Conservation (phyloP, 2,888 invertebrate genomes). For the Yponomeuta plumbellus region DNA sequence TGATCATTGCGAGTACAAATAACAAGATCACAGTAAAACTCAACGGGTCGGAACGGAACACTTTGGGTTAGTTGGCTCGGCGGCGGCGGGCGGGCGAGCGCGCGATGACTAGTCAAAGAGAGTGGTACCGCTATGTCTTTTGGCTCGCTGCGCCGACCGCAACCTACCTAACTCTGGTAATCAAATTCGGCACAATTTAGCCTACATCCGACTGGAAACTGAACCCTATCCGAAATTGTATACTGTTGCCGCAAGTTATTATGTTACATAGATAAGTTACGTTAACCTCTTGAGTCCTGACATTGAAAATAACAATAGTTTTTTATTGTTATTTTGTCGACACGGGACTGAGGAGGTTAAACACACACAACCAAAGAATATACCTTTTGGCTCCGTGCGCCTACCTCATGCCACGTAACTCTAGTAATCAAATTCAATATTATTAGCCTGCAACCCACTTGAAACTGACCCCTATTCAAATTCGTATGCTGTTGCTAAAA, state of each 20-base stretch:
- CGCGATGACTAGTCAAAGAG: slow-evolving; percentile 39
- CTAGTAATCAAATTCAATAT: slow-evolving; percentile 13
- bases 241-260: neutral
- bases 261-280: neutral
- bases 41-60: slow-evolving; percentile 56
- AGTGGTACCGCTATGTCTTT: slow-evolving; percentile 54
- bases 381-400: slow-evolving; percentile 22
- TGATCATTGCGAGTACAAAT: slow-evolving; percentile 31
- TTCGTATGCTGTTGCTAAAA: neutral
- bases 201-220: neutral
- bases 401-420: neutral
- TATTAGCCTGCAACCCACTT: slow-evolving; percentile 4
- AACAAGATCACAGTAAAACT: slow-evolving; percentile 54
- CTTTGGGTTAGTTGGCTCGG: slow-evolving; percentile 26
- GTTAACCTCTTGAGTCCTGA: no score
- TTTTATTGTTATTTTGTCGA: no score
- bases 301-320: no score
- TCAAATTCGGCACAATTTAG: slow-evolving; percentile 17
- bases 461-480: neutral
- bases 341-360: no score
- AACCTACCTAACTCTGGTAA: slow-evolving; percentile 2
- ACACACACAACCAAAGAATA: slow-evolving; percentile 26
- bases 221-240: neutral
- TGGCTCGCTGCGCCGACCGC: neutral
- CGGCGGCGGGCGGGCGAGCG: slow-evolving; percentile 40